phyloP scores from a whole-genome alignment of 2,113 vertebrate genomes.

The Lophius piscatorius region DNA sequence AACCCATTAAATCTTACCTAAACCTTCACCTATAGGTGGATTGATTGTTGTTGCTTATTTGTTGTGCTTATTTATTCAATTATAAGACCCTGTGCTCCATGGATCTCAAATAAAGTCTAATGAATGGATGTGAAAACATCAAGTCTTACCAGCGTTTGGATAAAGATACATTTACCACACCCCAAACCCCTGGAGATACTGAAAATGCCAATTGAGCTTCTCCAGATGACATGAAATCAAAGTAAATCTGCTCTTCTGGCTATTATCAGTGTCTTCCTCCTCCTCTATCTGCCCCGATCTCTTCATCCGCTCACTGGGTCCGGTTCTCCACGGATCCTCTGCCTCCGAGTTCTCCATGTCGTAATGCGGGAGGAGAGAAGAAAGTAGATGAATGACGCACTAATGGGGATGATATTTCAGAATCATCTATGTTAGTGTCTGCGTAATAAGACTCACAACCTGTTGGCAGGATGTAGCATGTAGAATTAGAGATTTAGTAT shows the following conservation, averaged over 20 bases:
- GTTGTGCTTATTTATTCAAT: no score
- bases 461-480: conserved; percentile 29
- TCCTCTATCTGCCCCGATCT: conserved; percentile 18
- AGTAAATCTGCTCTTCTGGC: conserved; percentile 13
- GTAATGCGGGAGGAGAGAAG: background rate
- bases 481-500: conserved; percentile 30
- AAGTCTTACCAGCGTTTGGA: background rate
- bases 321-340: conserved; percentile 3
- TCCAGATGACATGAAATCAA: conserved; percentile 10
- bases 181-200: background rate
- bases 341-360: background rate
- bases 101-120: no score
- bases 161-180: background rate
- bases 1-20: no score
- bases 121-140: background rate
- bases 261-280: background rate
- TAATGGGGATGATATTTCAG: conserved; percentile 28
- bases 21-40: no score
- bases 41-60: no score
- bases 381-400: conserved; percentile 6
- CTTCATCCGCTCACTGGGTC: background rate
- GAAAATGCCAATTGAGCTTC: conserved; percentile 14
- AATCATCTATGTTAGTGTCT: conserved; percentile 14
- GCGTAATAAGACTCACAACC: conserved; percentile 19
- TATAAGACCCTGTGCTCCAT: no score